These are phyloP conservation scores for Drosophila prostipennis DNA, from an alignment of 2,888 invertebrate genomes.

Conservation along the genomic window DNA sequence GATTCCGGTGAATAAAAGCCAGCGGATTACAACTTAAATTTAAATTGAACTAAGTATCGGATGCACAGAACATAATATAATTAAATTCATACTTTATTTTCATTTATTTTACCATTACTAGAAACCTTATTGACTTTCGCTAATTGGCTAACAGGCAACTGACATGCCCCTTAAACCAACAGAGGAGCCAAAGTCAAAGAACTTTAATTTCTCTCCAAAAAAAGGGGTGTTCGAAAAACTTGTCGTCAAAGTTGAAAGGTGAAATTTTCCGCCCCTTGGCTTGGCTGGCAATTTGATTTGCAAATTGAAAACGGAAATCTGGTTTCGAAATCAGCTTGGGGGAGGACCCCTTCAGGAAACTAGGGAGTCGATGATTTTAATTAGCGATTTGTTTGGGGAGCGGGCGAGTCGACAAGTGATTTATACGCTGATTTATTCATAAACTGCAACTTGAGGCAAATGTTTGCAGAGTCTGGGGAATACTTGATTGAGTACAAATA, in stretches of 20 bases:
- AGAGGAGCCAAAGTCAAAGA: background rate
- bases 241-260: conserved; percentile 40
- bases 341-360: background rate
- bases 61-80: too few species aligned
- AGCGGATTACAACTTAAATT: background rate
- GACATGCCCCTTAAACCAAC: background rate
- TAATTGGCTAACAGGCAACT: background rate
- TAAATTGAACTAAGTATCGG: background rate
- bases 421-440: conserved; percentile 50
- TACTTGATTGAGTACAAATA: conserved; percentile 28
- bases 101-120: background rate
- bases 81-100: background rate
- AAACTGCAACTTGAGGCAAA: conserved; percentile 35
- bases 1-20: background rate
- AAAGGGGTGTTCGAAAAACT: conserved; percentile 38
- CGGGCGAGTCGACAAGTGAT: conserved; percentile 26
- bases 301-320: conserved; percentile 65
- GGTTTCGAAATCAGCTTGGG: conserved; percentile 16
- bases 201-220: too few species aligned
- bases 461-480: conserved; percentile 26
- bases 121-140: background rate
- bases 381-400: conserved; percentile 47
- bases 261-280: conserved; percentile 36
- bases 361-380: conserved; percentile 43
- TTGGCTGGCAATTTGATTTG: conserved; percentile 62